phyloP scores from a whole-genome alignment of 2,888 invertebrate species.

The Lagria hirta region DNA sequence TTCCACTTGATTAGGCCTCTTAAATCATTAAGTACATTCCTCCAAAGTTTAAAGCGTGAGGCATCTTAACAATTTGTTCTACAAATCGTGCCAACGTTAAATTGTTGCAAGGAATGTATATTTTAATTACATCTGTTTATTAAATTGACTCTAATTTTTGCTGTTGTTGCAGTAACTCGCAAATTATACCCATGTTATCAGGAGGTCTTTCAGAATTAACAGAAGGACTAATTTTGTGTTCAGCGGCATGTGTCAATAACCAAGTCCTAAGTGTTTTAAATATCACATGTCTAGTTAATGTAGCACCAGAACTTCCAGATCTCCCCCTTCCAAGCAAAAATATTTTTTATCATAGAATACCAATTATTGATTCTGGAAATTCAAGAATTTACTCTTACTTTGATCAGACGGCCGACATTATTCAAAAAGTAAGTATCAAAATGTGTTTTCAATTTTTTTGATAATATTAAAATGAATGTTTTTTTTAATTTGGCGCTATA shows the following conservation, averaged over 20 bases:
- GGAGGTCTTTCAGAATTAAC: conserved; percentile 67
- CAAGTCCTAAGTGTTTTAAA: conserved; percentile 67
- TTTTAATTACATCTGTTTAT: too few relatives aligned
- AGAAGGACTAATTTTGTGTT: conserved; percentile 74
- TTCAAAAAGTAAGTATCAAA: conserved; percentile 66
- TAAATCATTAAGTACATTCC: too few relatives aligned
- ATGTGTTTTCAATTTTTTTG: too few relatives aligned
- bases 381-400: conserved; percentile 74
- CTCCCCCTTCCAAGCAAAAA: conserved; percentile 59
- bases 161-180: conserved; percentile 12
- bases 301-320: conserved; percentile 79
- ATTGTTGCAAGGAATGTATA: conserved; percentile 21
- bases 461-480: too few relatives aligned
- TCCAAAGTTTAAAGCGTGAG: too few relatives aligned
- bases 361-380: conserved; percentile 72
- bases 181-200: conserved; percentile 7
- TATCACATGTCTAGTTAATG: conserved; percentile 79
- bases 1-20: too few relatives aligned
- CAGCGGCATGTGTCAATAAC: conserved; percentile 73
- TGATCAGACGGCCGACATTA: conserved; percentile 75
- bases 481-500: too few relatives aligned
- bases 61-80: conserved; percentile 35
- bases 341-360: conserved; percentile 65
- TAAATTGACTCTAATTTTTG: conserved; percentile 12
- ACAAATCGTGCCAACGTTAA: conserved; percentile 36